Evolutionary conservation across 2,113 vertebrate genomes (phyloP).

Genomic region (Chaetorhynchus papuensis): DNA sequence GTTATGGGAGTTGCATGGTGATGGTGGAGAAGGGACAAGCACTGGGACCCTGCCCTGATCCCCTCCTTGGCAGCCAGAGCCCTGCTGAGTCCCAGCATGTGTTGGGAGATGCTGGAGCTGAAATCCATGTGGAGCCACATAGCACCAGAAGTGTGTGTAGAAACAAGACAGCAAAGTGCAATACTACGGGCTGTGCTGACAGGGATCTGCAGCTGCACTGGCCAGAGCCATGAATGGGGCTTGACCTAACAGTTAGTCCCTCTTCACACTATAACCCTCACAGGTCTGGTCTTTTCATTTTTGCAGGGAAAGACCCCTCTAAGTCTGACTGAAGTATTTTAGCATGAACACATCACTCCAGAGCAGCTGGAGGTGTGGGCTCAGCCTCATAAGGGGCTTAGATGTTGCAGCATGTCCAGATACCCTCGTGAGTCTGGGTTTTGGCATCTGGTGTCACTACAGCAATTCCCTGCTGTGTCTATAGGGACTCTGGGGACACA

Average conservation of each 20-base stretch:
- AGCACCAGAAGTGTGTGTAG: background rate
- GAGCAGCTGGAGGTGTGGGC: background rate
- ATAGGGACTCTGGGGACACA: accelerated
- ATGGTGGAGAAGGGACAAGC: accelerated
- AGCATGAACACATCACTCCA: background rate
- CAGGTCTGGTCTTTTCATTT: background rate
- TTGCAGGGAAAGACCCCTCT: background rate
- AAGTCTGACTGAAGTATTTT: background rate
- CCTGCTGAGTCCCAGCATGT: background rate
- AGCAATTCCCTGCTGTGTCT: background rate
- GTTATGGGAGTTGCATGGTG: background rate
- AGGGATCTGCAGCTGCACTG: background rate
- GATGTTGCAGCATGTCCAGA: background rate
- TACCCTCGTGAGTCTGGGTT: background rate
- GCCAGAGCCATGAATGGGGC: background rate
- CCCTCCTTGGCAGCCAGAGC: background rate
- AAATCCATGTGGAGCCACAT: background rate
- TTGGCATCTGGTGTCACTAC: background rate
- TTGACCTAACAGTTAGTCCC: background rate
- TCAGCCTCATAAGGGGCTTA: background rate
- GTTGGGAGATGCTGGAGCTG: background rate
- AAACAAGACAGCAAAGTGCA: background rate
- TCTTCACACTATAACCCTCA: background rate
- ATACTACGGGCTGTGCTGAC: background rate
- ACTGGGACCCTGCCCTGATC: background rate